Evolutionary conservation across 2,888 invertebrate species (phyloP).

Genomic region (Xanthia icteritia): DNA sequence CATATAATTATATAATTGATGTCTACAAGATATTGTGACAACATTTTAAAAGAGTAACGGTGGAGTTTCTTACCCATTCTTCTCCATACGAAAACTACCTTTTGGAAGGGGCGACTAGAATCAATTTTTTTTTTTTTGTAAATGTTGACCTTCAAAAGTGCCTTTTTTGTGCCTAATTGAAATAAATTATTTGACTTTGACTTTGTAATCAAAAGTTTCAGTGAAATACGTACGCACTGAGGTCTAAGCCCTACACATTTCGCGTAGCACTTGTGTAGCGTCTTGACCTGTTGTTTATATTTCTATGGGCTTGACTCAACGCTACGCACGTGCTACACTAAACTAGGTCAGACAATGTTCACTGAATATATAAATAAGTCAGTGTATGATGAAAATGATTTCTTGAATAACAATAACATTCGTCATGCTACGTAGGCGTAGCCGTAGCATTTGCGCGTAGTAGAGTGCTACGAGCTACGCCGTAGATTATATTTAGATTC

Average conservation of each 20-base stretch:
- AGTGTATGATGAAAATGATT: slow-evolving; percentile 34
- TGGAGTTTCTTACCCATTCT: no score
- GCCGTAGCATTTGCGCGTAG: slow-evolving; percentile 37
- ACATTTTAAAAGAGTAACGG: no score
- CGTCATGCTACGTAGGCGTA: slow-evolving; percentile 40
- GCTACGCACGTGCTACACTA: slow-evolving; percentile 22
- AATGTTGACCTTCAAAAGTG: no score
- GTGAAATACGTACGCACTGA: not conserved
- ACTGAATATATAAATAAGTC: slow-evolving; percentile 4
- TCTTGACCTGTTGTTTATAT: no score
- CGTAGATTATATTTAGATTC: slow-evolving; percentile 20
- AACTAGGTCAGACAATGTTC: slow-evolving; percentile 24
- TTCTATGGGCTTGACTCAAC: no score
- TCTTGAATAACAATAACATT: slow-evolving; percentile 29
- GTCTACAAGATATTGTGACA: no score
- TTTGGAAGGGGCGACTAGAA: no score
- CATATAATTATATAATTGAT: no score
- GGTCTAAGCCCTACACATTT: slow-evolving; percentile 1
- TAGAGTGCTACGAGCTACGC: slow-evolving; percentile 20
- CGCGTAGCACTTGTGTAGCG: slow-evolving; percentile 17
- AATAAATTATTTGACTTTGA: no score
- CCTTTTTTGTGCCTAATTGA: no score
- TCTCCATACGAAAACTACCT: no score
- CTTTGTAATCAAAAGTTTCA: not conserved
- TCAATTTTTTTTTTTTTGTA: no score